Evolutionary conservation across 53 echinoderm and acorn worm species (phyloP).

Genomic region (Crossaster papposus): DNA sequence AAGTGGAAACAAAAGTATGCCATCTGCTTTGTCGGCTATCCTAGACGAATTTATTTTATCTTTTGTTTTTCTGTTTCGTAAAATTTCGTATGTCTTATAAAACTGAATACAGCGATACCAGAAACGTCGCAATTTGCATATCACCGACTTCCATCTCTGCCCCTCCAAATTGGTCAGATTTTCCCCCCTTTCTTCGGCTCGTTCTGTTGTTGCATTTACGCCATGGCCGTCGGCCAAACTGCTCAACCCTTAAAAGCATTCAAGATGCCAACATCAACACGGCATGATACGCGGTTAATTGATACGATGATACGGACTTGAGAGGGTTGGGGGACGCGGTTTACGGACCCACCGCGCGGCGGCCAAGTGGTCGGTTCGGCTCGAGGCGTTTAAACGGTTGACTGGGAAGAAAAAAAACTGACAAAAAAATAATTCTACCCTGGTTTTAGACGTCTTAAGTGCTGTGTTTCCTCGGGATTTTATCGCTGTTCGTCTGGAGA

Average conservation of each 20-base stretch:
- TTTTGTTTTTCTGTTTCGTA: too few species aligned
- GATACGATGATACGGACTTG: conserved; percentile 51
- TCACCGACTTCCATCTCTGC: background rate
- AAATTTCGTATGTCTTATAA: too few species aligned
- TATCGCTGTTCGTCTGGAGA: background rate
- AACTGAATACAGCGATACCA: too few species aligned
- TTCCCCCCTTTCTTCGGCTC: background rate
- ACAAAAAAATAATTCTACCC: background rate
- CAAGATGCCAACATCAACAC: conserved; percentile 52
- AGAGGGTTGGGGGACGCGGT: background rate
- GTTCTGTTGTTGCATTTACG: background rate
- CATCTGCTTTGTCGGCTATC: too few species aligned
- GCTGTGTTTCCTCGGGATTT: background rate
- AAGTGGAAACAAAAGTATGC: too few species aligned
- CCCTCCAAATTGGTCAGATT: background rate
- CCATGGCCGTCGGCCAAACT: conserved; percentile 16
- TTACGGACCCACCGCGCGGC: background rate
- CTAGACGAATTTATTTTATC: too few species aligned
- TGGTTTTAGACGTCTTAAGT: conserved; percentile 18
- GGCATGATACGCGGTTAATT: conserved; percentile 49
- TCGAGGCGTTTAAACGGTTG: conserved; percentile 1
- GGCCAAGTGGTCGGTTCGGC: background rate
- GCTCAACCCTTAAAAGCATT: conserved; percentile 45
- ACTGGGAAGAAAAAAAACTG: background rate
- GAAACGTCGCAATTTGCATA: background rate